A percentile compares a stretch with the other conserved stretches of the same genome.
Evolutionary conservation across 2,113 vertebrate species (phyloP).

Genomic region (Rhineura floridana): DNA sequence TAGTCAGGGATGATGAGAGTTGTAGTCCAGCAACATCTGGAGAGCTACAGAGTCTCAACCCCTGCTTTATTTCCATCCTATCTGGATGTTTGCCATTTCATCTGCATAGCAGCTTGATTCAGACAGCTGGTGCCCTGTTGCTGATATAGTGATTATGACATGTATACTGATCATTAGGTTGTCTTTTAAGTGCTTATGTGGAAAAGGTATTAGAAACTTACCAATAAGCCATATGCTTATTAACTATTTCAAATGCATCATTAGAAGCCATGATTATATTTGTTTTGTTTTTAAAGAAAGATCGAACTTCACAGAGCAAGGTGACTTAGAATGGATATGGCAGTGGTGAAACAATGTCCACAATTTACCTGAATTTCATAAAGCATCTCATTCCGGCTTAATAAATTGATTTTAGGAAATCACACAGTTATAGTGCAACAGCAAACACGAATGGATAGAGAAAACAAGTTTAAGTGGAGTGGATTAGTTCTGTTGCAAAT

Average conservation of each 20-base stretch:
- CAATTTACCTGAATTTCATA: conserved; percentile 33
- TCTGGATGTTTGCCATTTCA: background rate
- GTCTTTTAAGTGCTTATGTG: background rate
- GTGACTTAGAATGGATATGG: background rate
- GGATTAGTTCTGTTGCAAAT: background rate
- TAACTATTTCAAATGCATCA: background rate
- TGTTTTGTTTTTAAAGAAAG: background rate
- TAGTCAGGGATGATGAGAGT: background rate
- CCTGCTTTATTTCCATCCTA: background rate
- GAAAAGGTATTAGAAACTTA: background rate
- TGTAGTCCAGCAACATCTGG: background rate
- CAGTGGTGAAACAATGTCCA: background rate
- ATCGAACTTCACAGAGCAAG: background rate
- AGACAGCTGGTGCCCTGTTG: background rate
- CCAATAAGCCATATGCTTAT: background rate
- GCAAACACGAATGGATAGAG: background rate
- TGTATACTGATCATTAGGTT: background rate
- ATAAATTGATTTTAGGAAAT: conserved; percentile 32
- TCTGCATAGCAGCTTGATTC: background rate
- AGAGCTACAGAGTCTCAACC: background rate
- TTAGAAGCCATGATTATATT: background rate
- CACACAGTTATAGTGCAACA: background rate
- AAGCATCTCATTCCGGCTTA: conserved; percentile 4
- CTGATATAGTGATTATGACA: background rate
- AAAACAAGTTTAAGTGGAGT: background rate